phyloP scores from a whole-genome alignment of 1,140 invertebrate species.

The Cydia splendana region DNA sequence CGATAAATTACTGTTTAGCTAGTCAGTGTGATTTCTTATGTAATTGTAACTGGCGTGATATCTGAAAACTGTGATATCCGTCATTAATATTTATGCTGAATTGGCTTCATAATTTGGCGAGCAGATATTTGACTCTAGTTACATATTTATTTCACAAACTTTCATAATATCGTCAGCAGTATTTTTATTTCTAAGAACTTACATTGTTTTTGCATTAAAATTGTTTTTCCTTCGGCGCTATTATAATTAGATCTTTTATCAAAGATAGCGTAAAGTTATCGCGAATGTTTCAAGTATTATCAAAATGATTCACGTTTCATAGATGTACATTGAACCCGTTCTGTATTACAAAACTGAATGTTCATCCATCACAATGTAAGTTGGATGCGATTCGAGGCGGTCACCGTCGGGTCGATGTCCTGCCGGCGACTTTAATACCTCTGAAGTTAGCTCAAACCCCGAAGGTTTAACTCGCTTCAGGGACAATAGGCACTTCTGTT shows the following conservation, averaged over 20 bases:
- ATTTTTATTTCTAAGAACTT: background rate
- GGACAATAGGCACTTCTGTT: constrained; percentile 7
- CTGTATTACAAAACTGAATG: constrained; percentile 64
- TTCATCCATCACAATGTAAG: constrained; percentile 54
- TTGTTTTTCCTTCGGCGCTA: constrained; percentile 11
- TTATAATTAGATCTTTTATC: constrained; percentile 22
- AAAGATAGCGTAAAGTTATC: constrained; percentile 23
- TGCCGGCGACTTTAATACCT: constrained; percentile 62
- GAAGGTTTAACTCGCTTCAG: constrained; percentile 18
- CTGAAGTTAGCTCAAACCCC: constrained; percentile 32
- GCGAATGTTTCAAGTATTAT: constrained; percentile 44
- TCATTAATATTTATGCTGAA: background rate
- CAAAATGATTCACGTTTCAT: constrained; percentile 57
- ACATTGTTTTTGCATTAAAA: constrained; percentile 19
- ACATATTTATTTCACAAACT: constrained; percentile 1
- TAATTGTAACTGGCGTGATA: constrained; percentile 1
- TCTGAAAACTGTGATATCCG: background rate
- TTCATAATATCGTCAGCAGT: background rate
- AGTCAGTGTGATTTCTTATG: background rate
- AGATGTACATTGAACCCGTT: constrained; percentile 65
- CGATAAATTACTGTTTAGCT: background rate
- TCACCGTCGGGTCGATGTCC: constrained; percentile 65
- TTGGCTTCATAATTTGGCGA: background rate
- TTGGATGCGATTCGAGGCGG: constrained; percentile 69
- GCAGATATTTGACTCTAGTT: background rate